These are phyloP conservation scores for Parapsyche elsis DNA, from an alignment of 1,140 invertebrate species.

Conservation along the genomic window DNA sequence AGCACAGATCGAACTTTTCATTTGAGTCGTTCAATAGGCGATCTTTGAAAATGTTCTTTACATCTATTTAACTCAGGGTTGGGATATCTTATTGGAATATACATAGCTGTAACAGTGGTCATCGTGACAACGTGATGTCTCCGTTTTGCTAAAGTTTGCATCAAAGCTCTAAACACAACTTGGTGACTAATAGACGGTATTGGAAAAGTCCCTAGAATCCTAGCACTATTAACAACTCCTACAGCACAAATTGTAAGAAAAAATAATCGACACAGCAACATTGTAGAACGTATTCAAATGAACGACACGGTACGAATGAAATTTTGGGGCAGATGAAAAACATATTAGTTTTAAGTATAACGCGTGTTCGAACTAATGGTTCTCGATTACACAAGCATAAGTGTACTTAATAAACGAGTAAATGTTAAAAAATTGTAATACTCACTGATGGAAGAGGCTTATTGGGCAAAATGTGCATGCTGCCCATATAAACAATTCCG, in stretches of 20 bases:
- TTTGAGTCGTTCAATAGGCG: constrained; percentile 57
- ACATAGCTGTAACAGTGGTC: constrained; percentile 60
- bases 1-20: constrained; percentile 59
- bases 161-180: constrained; percentile 64
- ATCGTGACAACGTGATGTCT: constrained; percentile 66
- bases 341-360: no score
- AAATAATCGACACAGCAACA: no score
- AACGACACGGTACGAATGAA: no score
- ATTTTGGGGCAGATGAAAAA: no score
- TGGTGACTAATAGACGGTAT: constrained; percentile 70
- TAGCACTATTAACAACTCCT: not conserved
- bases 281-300: no score
- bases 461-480: constrained; percentile 49
- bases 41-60: constrained; percentile 59
- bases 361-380: no score
- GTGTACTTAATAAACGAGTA: constrained; percentile 58
- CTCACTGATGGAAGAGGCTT: constrained; percentile 27
- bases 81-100: constrained; percentile 53
- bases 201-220: constrained; percentile 67
- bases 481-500: constrained; percentile 52
- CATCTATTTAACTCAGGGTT: constrained; percentile 62
- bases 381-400: no score
- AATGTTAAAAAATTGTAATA: constrained; percentile 64
- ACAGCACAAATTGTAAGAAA: no score
- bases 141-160: constrained; percentile 61